Evolutionary conservation across 2,888 invertebrate genomes (phyloP).

Genomic region (Stenodema calcarata): DNA sequence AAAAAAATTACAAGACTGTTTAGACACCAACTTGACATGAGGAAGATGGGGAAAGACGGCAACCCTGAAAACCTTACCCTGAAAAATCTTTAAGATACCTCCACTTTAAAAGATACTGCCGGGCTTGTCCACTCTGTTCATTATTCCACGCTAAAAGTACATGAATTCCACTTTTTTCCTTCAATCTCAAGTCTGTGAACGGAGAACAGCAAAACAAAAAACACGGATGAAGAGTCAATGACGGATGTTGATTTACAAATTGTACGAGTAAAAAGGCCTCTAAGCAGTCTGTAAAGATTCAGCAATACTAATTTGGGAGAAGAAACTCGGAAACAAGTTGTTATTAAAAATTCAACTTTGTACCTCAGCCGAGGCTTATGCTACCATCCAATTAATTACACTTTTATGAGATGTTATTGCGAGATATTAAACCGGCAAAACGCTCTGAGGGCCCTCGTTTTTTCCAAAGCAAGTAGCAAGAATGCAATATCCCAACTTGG

Average conservation of each 20-base stretch:
- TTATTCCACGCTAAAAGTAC: no score
- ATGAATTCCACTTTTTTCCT: no score
- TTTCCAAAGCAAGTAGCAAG: not conserved
- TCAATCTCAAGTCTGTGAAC: no score
- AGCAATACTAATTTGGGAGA: conserved; percentile 13
- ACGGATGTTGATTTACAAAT: conserved; percentile 15
- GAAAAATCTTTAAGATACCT: no score
- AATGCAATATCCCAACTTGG: conserved; percentile 26
- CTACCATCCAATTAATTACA: conserved; percentile 45
- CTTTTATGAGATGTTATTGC: conserved; percentile 47
- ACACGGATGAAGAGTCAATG: not conserved
- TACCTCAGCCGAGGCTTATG: conserved; percentile 7
- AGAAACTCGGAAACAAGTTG: conserved; percentile 22
- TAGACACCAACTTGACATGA: no score
- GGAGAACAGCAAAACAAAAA: not conserved
- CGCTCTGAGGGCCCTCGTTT: not conserved
- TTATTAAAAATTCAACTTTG: conserved; percentile 47
- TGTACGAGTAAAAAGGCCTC: conserved; percentile 6
- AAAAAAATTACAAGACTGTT: no score
- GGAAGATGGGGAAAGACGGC: no score
- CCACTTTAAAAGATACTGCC: no score
- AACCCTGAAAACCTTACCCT: no score
- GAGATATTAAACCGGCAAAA: conserved; percentile 35
- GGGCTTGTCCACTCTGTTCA: no score
- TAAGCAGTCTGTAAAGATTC: not conserved